Base-by-base conservation (phyloP, 2,888 invertebrate species). In the Aspidapion aeneum region DNA sequence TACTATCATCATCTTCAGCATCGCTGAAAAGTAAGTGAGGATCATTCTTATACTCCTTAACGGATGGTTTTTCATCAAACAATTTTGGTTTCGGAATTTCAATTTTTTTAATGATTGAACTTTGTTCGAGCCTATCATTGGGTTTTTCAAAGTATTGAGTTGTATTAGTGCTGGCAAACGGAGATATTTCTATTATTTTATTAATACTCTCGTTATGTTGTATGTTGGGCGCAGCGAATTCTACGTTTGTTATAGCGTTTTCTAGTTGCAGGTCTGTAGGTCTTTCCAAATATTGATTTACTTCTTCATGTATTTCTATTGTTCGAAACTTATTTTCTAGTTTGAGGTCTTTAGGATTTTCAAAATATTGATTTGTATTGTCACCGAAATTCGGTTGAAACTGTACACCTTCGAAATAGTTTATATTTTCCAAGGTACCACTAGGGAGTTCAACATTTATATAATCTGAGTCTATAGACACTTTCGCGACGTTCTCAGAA, bases 401-500 rank as follows among this genome's bases (percentile, higher is more conserved):
- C 12, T 12, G 3, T 7, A 21, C 35, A 35, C 48, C 35, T 12
- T 35, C 35, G 12, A 35, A 35, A 35, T 7, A 35, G 35, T 35
- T 35, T 12, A 12, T 35, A 12, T 35, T 35, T 7, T 3, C 35
- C 12, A 12, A 7, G 12, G 3, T 35, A 7, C 59, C 58, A 59
- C 49, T 63, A 55, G 73, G 66, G 18, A 72, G 66, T 67, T 74
- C 71, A 3, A 74, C 73, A 58, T 73, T 75, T 19, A 74, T 69
- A 55, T 73, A 72, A 35, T 75, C 74, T 1, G 78, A 74, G 61
- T 75, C 77, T 0, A 77, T 75, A 0, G 76, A 76, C 9, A 77
- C 76, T 1, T 71, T 72, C 16, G 73, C 74, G 61, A 74, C 79
- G 64, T 70, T 77, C 1, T 78, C 74, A 16, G 65, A 70, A 57